A percentile compares a stretch with the other conserved stretches of the same genome.
Conservation (phyloP, 2,113 vertebrate genomes). For the Clarias gariepinus region DNA sequence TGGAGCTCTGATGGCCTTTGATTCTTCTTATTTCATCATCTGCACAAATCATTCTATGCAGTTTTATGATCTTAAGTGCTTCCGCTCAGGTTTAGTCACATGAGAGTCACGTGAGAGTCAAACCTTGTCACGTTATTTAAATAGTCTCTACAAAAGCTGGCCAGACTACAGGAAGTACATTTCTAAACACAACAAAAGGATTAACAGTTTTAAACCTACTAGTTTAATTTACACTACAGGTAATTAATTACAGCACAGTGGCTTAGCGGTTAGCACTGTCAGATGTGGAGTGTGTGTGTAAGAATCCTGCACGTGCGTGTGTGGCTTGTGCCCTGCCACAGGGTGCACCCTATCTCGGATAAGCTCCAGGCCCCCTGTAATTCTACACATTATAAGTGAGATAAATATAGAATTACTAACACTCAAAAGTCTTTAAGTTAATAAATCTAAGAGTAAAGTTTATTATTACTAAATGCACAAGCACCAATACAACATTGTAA, state of each 20-base stretch:
- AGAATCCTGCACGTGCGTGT: too few relatives aligned
- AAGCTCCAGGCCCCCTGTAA: too few relatives aligned
- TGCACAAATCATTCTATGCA: not conserved
- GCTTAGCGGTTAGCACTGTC: too few relatives aligned
- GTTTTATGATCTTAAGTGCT: not conserved
- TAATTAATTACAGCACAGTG: too few relatives aligned
- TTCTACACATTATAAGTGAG: too few relatives aligned
- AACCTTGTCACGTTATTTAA: not conserved
- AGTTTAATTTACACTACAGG: not conserved
- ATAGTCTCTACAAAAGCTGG: not conserved
- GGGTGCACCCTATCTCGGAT: too few relatives aligned
- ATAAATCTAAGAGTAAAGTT: not conserved
- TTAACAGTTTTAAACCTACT: not conserved
- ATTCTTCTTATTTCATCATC: not conserved
- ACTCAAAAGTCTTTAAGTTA: not conserved
- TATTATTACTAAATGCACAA: not conserved
- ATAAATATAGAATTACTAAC: too few relatives aligned
- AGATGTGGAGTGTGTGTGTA: too few relatives aligned
- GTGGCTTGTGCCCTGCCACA: too few relatives aligned
- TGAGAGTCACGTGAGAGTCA: not conserved
- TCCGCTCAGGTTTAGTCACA: not conserved
- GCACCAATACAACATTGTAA: not conserved
- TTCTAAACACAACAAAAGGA: not conserved
- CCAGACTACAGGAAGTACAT: not conserved
- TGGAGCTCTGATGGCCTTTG: not conserved